phyloP scores from a whole-genome alignment of 2,888 invertebrate species.

The Pardosa pseudoannulata region DNA sequence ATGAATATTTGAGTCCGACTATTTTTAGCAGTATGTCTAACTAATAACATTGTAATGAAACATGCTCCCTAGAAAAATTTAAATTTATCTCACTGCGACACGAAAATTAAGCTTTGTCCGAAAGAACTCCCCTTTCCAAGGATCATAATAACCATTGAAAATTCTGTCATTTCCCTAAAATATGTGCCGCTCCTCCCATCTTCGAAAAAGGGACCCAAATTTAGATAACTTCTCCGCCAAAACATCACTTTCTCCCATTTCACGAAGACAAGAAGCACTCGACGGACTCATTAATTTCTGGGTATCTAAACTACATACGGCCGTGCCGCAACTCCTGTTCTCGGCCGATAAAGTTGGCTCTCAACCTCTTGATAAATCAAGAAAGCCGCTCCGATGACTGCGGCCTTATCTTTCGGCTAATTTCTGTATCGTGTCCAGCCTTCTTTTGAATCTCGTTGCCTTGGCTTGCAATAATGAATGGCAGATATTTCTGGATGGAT shows the following conservation, averaged over 20 bases:
- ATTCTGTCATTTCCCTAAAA: no score
- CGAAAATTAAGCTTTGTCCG: no score
- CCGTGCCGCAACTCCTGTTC: slow-evolving; percentile 18
- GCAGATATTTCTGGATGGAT: neutral
- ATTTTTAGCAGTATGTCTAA: no score
- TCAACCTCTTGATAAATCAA: neutral
- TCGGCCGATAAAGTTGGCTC: neutral
- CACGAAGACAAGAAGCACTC: slow-evolving; percentile 27
- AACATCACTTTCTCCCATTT: slow-evolving; percentile 23
- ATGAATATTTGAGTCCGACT: no score
- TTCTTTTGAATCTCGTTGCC: slow-evolving; percentile 5
- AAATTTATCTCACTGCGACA: no score
- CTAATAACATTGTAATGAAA: no score
- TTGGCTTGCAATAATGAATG: neutral
- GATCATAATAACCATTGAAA: no score
- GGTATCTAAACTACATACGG: slow-evolving; percentile 2
- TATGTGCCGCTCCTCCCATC: no score
- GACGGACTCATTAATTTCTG: slow-evolving; percentile 39
- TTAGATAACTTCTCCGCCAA: no score
- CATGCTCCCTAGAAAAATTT: no score
- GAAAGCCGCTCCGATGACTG: neutral
- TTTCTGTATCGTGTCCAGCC: slow-evolving; percentile 12
- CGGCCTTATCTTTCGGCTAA: neutral
- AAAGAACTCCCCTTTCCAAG: no score
- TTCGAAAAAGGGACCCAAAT: no score